These are phyloP conservation scores for Symphodus melops DNA, from an alignment of 2,113 vertebrate species.

Conservation along the genomic window DNA sequence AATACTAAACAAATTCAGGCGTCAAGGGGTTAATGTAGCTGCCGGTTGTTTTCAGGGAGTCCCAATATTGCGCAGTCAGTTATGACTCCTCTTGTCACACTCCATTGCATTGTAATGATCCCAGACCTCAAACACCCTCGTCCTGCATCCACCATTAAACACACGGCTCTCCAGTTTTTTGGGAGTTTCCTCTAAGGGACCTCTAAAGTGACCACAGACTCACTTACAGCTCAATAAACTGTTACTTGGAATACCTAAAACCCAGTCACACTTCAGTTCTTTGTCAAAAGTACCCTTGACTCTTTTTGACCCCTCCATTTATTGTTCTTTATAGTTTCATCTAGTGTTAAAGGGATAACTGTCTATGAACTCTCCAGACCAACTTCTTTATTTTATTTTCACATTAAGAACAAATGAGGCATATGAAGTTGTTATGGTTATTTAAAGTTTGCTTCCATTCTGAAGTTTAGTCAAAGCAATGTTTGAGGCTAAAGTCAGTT, in stretches of 20 bases:
- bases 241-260: slow-evolving; percentile 2
- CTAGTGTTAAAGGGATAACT: not conserved
- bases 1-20: too few species aligned
- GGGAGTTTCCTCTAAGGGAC: slow-evolving; percentile 24
- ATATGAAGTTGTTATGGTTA: not conserved
- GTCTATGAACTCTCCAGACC: not conserved
- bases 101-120: slow-evolving; percentile 26
- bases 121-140: slow-evolving; percentile 3
- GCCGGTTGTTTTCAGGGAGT: slow-evolving; percentile 9
- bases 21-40: too few species aligned
- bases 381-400: not conserved
- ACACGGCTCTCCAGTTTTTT: not conserved
- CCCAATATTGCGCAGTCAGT: slow-evolving; percentile 21
- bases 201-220: slow-evolving; percentile 27
- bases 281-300: not conserved
- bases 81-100: slow-evolving; percentile 22
- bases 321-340: not conserved
- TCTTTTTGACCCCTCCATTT: not conserved
- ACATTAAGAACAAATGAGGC: not conserved
- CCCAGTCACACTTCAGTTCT: not conserved
- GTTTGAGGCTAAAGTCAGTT: not conserved
- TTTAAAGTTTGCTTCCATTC: not conserved
- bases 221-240: slow-evolving; percentile 27
- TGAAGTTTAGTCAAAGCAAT: slow-evolving; percentile 2
- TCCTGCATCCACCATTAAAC: slow-evolving; percentile 28